These are phyloP conservation scores for Poliocrania exsul DNA, from an alignment of 2,797 vertebrate genomes.

Conservation along the genomic window DNA sequence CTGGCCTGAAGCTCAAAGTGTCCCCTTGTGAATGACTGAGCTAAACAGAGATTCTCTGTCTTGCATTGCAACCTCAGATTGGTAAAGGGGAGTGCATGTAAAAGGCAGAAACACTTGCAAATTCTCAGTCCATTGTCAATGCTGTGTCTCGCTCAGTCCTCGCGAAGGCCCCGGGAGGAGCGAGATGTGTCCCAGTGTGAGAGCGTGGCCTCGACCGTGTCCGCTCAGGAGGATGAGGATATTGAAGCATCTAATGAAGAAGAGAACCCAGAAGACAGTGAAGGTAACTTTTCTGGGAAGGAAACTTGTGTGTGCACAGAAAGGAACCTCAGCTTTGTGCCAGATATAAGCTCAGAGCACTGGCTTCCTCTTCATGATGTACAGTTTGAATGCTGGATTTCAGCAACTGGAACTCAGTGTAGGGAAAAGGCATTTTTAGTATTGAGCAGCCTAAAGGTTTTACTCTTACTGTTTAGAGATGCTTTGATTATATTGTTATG, in stretches of 20 bases:
- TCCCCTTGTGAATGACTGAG: not conserved
- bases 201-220: conserved; percentile 88
- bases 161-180: conserved; percentile 89
- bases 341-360: not conserved
- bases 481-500: not conserved
- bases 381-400: not conserved
- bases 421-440: not conserved
- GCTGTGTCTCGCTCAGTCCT: conserved; percentile 77
- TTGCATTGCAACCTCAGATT: not conserved
- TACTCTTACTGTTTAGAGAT: not conserved
- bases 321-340: not conserved
- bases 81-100: not conserved
- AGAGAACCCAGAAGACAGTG: conserved; percentile 94
- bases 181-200: conserved; percentile 91
- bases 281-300: conserved; percentile 80
- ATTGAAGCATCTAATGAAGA: conserved; percentile 86
- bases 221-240: conserved; percentile 95
- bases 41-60: not conserved
- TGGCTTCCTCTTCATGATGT: not conserved
- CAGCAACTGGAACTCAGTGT: not conserved
- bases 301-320: not conserved
- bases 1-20: not conserved
- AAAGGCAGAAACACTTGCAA: not conserved
- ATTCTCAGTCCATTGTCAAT: not conserved
- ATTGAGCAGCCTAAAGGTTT: not conserved